These are phyloP conservation scores for Drosophila sp. DNA, from an alignment of 1,140 invertebrate genomes.

Conservation along the genomic window DNA sequence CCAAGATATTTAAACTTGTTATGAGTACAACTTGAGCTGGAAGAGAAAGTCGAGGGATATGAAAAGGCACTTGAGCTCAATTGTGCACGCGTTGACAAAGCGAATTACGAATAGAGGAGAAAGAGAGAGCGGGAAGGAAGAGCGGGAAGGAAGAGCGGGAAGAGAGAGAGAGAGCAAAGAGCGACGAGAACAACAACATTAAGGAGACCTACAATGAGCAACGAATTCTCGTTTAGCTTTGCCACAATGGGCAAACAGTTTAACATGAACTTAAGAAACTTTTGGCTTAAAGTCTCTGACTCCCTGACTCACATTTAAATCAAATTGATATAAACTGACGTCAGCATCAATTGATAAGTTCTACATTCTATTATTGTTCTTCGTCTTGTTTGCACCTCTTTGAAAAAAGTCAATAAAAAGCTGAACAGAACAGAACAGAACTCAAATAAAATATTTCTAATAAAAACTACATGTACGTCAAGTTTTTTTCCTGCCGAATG, in stretches of 20 bases:
- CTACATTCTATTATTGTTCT: neutral
- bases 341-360: constrained; percentile 26
- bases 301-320: constrained; percentile 22
- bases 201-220: constrained; percentile 2
- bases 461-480: constrained; percentile 33
- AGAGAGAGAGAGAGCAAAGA: too few relatives aligned
- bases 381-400: constrained; percentile 20
- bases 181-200: neutral
- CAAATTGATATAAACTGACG: constrained; percentile 29
- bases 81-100: constrained; percentile 78
- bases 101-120: constrained; percentile 47
- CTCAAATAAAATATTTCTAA: constrained; percentile 38
- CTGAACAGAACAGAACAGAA: constrained; percentile 13
- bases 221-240: constrained; percentile 39
- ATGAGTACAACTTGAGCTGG: constrained; percentile 40
- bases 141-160: too few relatives aligned
- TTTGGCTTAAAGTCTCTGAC: constrained; percentile 10
- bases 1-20: constrained; percentile 70
- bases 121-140: too few relatives aligned
- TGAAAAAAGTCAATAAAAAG: constrained; percentile 24
- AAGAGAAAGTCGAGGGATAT: constrained; percentile 28
- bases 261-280: constrained; percentile 25
- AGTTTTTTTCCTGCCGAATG: constrained; percentile 2
- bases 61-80: constrained; percentile 75
- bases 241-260: constrained; percentile 40